Evolutionary conservation across 2,113 vertebrate genomes (phyloP).

Genomic region (Indicator maculatus): DNA sequence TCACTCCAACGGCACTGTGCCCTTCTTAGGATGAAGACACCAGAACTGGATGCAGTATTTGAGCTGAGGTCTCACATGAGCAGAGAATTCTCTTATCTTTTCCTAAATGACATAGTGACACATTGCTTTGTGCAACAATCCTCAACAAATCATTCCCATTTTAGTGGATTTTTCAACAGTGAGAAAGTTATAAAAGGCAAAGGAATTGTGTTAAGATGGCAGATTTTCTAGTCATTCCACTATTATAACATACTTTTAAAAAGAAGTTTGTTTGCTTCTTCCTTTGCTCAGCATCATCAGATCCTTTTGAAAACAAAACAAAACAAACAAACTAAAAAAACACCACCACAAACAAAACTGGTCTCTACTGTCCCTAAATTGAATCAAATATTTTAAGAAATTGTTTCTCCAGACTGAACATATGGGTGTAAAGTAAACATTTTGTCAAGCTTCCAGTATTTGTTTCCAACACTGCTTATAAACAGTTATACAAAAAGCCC

Average conservation of each 20-base stretch:
- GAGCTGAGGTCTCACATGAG: too few relatives aligned
- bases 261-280: neutral
- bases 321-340: too few relatives aligned
- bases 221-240: neutral
- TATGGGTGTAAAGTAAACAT: neutral
- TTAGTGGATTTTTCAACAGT: neutral
- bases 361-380: neutral
- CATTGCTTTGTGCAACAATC: neutral
- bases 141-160: neutral
- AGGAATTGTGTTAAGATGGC: neutral
- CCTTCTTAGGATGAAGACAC: too few relatives aligned
- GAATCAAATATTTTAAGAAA: neutral
- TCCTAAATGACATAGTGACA: neutral
- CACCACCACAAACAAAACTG: neutral
- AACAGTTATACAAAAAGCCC: neutral
- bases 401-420: neutral
- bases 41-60: too few relatives aligned
- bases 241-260: neutral
- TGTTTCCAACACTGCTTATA: neutral
- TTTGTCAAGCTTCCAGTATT: neutral
- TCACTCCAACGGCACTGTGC: too few relatives aligned
- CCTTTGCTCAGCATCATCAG: neutral
- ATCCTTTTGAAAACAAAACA: neutral
- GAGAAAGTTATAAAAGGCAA: neutral
- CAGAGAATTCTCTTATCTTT: neutral